Evolutionary conservation across 2,797 vertebrate genomes (phyloP), one percentile per base, ranked within the genome.

Genomic region (Pangasius sanitwongsei): DNA sequence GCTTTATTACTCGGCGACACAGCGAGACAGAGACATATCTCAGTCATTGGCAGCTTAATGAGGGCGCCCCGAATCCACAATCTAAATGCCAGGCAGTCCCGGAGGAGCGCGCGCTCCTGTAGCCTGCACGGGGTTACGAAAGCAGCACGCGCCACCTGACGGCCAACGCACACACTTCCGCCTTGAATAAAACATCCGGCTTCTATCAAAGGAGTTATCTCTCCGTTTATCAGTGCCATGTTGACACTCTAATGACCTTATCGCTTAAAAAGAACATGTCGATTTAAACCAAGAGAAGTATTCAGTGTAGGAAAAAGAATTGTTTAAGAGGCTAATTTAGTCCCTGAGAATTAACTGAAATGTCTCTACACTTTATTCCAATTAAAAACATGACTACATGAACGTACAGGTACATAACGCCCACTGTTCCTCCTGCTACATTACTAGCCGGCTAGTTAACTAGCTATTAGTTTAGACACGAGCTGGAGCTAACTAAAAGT

Each of bases 1-100:
- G 77, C 92, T 94, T 94, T 93, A 93, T 93, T 93, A 91, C 92
- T 92, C 90, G 87, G 93, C 87, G 90, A 93, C 89, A 90, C 82
- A 85, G 89, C 65, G 80, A 93, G 92, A 92, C 93, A 92, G 88
- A 92, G 91, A 92, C 91, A 90, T 93, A 90, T 93, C 92, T 92
- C 90, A 93, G 89, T 91, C 88, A 90, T 86, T 89, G 86, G 70
- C 86, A 89, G 85, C 75, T 92, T 93, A 92, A 93, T 92, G 91
- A 93, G 88, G 44, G 69, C 87, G 80, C 87, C 88, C 87, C 75
- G 83, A 83, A 91, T 90, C 92, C 90, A 89, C 92, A 87, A 92
- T 90, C 88, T 88, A 92, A 91, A 93, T 91, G 90, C 89, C 90
- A 91, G 82, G 48, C 59, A 89, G 59, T 59, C 86, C 63, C 59